phyloP scores from a whole-genome alignment of 1,140 invertebrate genomes.

The Apis dorsata region DNA sequence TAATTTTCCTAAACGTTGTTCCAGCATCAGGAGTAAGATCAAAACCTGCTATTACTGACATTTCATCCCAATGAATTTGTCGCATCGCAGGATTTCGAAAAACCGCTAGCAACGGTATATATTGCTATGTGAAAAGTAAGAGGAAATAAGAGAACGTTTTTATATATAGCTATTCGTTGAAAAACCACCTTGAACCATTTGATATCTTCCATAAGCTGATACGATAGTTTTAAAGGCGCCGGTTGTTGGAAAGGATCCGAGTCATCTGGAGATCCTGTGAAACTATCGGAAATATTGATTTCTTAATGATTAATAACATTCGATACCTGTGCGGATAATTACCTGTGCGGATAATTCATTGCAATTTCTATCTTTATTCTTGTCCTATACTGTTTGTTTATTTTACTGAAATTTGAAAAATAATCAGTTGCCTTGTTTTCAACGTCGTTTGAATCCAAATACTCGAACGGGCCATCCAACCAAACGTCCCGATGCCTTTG shows the following conservation, averaged over 20 bases:
- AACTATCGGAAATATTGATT: conserved; percentile 64
- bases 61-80: conserved; percentile 86
- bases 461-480: conserved; percentile 85
- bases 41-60: conserved; percentile 83
- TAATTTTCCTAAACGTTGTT: conserved; percentile 83
- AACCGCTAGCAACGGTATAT: conserved; percentile 85
- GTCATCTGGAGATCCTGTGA: conserved; percentile 80
- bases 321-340: conserved; percentile 49
- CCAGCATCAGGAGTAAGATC: conserved; percentile 85
- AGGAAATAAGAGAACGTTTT: background rate
- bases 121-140: conserved; percentile 78
- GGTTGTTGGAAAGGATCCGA: conserved; percentile 81
- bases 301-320: conserved; percentile 24
- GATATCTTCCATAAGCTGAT: conserved; percentile 80
- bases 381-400: conserved; percentile 82
- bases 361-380: conserved; percentile 81
- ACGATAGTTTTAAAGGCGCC: conserved; percentile 82
- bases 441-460: conserved; percentile 81
- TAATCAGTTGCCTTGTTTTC: conserved; percentile 79
- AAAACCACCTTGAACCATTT: conserved; percentile 83
- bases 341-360: conserved; percentile 84
- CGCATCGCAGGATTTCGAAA: conserved; percentile 86
- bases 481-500: conserved; percentile 83
- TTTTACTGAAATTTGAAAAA: conserved; percentile 79
- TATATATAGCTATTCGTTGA: background rate